Evolutionary conservation across 2,797 vertebrate genomes (phyloP), one percentile per base, ranked within the genome.

Genomic region (Phrynocephalus vlangalii): DNA sequence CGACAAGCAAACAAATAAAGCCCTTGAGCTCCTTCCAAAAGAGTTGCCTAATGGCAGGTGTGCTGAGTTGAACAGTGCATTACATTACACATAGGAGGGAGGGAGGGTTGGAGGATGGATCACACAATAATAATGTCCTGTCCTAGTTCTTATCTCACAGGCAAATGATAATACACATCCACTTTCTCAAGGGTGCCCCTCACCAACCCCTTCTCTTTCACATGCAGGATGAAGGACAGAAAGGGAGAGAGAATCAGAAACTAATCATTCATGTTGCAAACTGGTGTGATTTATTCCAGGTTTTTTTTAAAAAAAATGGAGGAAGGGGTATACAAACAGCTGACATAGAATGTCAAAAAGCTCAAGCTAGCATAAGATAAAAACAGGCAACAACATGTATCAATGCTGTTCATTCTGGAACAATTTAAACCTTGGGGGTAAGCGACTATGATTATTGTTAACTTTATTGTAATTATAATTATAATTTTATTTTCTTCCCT

Each of bases 221-320:
- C 76, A 73, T 60, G 8, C 28, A 1, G 90, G 88, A 87, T 92
- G 87, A 92, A 84, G n/a, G 1, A 91, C 88, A 95, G 81, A 2
- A 3, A 50, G 2, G 3, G 66, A 88, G 88, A 84, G 89, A 91
- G 87, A 81, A 44, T 88, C 89, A 86, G 89, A 94, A 95, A 95
- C 92, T 90, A 94, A 91, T 89, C 92, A 92, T 92, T 94, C 78
- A 0, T 93, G 97, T 97, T 94, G 95, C 91, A 95, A 89, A 93
- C 95, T 89, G 60, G 82, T 86, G 90, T 93, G 90, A 88, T 93
- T 95, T 94, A 91, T 88, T 70, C 33, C 87, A 88, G 0, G 1
- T 88, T 44, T 44, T 44, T 33, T 33, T 33, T n/a, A n/a, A 89
- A 38, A 82, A 92, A 95, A 94, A 92, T 89, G 50, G 48, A 30